Percentiles rank a stretch among this genome's conserved stretches.
Conservation (phyloP, 2,888 invertebrate genomes). For the Amblyjoppa fuscipennis region DNA sequence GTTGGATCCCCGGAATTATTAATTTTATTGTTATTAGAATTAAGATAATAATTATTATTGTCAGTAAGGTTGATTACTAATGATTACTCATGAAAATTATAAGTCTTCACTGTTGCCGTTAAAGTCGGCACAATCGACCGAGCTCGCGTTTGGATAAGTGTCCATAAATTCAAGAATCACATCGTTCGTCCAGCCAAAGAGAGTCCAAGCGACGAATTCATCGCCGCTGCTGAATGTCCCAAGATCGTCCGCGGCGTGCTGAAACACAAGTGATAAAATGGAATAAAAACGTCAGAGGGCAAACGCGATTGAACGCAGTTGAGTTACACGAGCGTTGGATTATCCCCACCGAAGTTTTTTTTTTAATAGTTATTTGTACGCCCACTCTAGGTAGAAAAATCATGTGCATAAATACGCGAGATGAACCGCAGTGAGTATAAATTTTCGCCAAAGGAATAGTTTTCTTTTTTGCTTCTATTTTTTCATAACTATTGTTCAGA, state of each 20-base stretch:
- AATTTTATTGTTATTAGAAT: too few relatives aligned
- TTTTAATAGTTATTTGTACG: too few relatives aligned
- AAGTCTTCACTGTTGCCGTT: neutral
- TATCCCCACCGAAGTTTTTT: too few relatives aligned
- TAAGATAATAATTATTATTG: neutral
- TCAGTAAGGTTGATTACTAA: neutral
- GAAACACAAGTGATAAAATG: constrained; percentile 71
- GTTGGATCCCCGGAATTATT: too few relatives aligned
- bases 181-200: constrained; percentile 98
- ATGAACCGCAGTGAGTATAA: too few relatives aligned
- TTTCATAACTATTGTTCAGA: too few relatives aligned
- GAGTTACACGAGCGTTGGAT: too few relatives aligned
- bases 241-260: constrained; percentile 88
- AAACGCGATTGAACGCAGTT: too few relatives aligned
- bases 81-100: constrained; percentile 37
- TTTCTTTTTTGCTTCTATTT: neutral
- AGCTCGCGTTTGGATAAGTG: constrained; percentile 86
- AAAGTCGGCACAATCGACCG: constrained; percentile 37
- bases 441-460: too few relatives aligned
- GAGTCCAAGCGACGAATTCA: constrained; percentile 95
- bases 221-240: constrained; percentile 93
- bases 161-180: constrained; percentile 93
- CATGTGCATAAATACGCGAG: too few relatives aligned
- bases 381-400: too few relatives aligned
- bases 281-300: neutral